Percentiles rank a stretch among this genome's conserved stretches.
These are phyloP conservation scores for Pseudomyrmex pallidus DNA, from an alignment of 1,140 invertebrate genomes.

Conservation along the genomic window DNA sequence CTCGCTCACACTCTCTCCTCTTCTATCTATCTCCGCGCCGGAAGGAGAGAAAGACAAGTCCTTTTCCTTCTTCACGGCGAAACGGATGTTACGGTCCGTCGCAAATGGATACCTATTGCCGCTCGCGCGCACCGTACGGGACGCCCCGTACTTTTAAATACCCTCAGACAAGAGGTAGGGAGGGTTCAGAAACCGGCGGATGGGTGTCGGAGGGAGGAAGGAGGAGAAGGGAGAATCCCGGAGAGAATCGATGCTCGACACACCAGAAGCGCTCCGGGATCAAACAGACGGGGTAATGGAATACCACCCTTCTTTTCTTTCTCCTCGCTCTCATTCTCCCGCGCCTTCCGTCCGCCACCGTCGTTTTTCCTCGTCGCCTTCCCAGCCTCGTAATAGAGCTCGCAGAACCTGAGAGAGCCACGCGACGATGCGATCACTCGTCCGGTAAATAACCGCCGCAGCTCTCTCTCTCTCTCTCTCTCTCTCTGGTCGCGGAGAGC, in stretches of 20 bases:
- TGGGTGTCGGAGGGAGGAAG: background rate
- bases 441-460: conserved; percentile 32
- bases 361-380: conserved; percentile 61
- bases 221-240: too few relatives aligned
- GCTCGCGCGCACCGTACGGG: conserved; percentile 1
- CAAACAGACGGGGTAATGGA: conserved; percentile 67
- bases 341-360: conserved; percentile 7
- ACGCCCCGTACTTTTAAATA: conserved; percentile 51
- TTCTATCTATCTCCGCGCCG: conserved; percentile 1
- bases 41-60: background rate
- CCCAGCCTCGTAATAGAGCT: conserved; percentile 29
- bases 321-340: conserved; percentile 13
- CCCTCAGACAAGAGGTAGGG: conserved; percentile 32
- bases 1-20: background rate
- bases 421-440: conserved; percentile 58
- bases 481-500: background rate
- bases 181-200: background rate
- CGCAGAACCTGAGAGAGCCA: conserved; percentile 11
- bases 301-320: conserved; percentile 28
- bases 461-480: background rate
- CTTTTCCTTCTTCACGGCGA: conserved; percentile 25
- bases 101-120: conserved; percentile 60
- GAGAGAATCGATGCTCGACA: conserved; percentile 49
- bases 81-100: conserved; percentile 55
- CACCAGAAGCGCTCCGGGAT: conserved; percentile 49